Evolutionary conservation across 1,140 invertebrate genomes (phyloP).

Genomic region (Zaprionus inermis): DNA sequence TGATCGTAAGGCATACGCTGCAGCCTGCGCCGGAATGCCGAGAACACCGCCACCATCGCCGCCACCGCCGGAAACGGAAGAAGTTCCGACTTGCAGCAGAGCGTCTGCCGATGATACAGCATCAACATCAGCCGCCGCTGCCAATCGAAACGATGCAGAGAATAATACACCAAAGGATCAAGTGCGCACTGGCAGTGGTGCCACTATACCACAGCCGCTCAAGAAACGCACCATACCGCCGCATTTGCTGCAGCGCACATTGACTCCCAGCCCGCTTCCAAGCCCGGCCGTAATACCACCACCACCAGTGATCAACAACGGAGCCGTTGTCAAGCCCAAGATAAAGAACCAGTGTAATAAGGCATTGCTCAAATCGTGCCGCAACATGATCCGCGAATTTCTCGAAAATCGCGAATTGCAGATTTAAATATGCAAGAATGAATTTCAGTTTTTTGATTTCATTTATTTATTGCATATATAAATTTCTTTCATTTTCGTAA

Average conservation of each 20-base stretch:
- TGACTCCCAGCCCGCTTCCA: constrained; percentile 28
- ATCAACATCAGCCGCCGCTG: constrained; percentile 19
- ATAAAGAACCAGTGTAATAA: constrained; percentile 38
- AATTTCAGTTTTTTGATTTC: constrained; percentile 54
- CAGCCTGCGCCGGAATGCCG: constrained; percentile 10
- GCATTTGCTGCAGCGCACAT: constrained; percentile 43
- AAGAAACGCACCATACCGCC: constrained; percentile 63
- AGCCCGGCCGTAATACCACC: background rate
- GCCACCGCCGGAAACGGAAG: background rate
- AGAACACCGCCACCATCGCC: constrained; percentile 16
- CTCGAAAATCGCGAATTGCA: constrained; percentile 58
- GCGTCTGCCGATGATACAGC: background rate
- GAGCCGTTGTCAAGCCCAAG: constrained; percentile 49
- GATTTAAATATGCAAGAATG: background rate
- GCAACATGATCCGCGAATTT: constrained; percentile 72
- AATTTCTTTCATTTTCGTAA: constrained; percentile 63
- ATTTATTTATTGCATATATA: constrained; percentile 81
- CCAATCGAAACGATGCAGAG: constrained; percentile 11
- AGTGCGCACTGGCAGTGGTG: constrained; percentile 5
- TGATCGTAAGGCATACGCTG: constrained; percentile 5
- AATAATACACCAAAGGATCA: constrained; percentile 61
- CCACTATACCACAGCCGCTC: constrained; percentile 42
- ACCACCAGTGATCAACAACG: background rate
- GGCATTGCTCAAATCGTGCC: constrained; percentile 59
- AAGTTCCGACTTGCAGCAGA: background rate